Evolutionary conservation across 2,797 vertebrate species (phyloP).

Genomic region (Platalea minor): DNA sequence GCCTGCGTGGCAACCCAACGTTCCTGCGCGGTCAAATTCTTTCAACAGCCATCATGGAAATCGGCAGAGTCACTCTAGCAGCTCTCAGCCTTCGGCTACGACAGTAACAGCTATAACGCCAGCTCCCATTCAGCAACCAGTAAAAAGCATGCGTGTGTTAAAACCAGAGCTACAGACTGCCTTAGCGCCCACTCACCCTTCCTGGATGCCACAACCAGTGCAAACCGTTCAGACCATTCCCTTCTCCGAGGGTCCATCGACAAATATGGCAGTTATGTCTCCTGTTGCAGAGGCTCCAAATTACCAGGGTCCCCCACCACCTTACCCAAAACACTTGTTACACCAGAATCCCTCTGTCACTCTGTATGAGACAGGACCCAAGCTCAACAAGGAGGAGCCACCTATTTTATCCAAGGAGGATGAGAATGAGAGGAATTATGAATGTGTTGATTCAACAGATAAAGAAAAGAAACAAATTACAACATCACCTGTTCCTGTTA

Average conservation of each 20-base stretch:
- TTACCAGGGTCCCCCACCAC: conserved; percentile 95
- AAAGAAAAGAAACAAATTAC: conserved; percentile 97
- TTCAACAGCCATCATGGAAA: conserved; percentile 87
- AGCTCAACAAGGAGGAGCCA: conserved; percentile 81
- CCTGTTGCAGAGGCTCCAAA: conserved; percentile 85
- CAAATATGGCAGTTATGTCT: conserved; percentile 74
- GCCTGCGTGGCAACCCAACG: conserved; percentile 82
- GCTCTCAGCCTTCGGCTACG: conserved; percentile 90
- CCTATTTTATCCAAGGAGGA: conserved; percentile 75
- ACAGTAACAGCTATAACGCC: conserved; percentile 95
- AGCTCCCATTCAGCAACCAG: conserved; percentile 91
- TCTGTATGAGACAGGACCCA: conserved; percentile 77
- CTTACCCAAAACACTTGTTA: conserved; percentile 93
- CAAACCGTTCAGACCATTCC: conserved; percentile 72
- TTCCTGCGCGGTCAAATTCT: conserved; percentile 91
- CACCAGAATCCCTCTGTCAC: conserved; percentile 79
- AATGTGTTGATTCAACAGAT: conserved; percentile 71
- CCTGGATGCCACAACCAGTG: conserved; percentile 86
- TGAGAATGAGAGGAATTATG: conserved; percentile 76
- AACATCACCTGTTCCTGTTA: conserved; percentile 93
- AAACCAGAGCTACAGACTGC: conserved; percentile 96
- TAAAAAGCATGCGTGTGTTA: conserved; percentile 93
- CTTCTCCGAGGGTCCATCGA: conserved; percentile 81
- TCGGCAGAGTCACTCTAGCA: conserved; percentile 77
- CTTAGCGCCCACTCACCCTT: conserved; percentile 91